phyloP scores from a whole-genome alignment of 2,888 invertebrate genomes.

The Mystacides longicornis region DNA sequence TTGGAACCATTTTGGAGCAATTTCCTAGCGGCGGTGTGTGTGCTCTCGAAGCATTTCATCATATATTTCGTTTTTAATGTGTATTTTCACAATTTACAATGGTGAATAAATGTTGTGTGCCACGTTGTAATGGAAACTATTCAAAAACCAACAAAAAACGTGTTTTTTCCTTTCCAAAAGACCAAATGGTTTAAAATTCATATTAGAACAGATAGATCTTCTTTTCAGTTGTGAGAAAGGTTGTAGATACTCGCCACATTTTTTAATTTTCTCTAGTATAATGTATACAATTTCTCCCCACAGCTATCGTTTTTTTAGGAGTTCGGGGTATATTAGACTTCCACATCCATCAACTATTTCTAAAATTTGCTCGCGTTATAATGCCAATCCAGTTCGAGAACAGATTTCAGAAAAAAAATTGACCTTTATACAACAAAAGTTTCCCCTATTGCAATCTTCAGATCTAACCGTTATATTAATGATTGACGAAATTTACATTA shows the following conservation, averaged over 20 bases:
- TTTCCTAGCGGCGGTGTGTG: too few species aligned
- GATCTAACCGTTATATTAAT: background rate
- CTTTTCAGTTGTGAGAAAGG: background rate
- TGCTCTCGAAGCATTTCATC: too few species aligned
- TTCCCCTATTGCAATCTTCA: background rate
- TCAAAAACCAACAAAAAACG: background rate
- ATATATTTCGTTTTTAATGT: background rate
- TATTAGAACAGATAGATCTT: background rate
- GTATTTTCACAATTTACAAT: background rate
- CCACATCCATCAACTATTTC: background rate
- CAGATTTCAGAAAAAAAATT: background rate
- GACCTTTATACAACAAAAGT: background rate
- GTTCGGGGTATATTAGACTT: background rate
- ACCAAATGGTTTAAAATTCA: background rate
- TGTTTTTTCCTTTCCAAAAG: background rate
- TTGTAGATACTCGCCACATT: background rate
- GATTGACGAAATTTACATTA: constrained; percentile 1
- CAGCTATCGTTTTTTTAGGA: background rate
- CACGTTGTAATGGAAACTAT: background rate
- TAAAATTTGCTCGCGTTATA: background rate
- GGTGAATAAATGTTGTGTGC: background rate
- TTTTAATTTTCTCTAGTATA: background rate
- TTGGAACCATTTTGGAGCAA: background rate
- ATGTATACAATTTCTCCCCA: background rate
- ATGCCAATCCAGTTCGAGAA: background rate